Evolutionary conservation across 2,888 invertebrate genomes (phyloP).

Genomic region (Galeopsomyia nigrocyanea): DNA sequence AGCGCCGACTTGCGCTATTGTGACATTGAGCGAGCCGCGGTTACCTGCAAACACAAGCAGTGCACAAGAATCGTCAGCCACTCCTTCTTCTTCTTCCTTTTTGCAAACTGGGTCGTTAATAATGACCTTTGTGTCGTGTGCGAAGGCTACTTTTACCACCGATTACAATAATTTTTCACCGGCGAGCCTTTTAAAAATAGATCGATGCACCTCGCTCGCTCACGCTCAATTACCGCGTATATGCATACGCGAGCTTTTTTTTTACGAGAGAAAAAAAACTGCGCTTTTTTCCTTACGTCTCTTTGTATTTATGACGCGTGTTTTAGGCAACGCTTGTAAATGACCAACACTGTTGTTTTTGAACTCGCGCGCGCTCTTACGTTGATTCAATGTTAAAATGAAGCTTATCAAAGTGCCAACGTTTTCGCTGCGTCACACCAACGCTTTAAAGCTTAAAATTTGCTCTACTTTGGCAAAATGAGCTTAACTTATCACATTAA

Average conservation of each 20-base stretch:
- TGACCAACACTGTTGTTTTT: neutral
- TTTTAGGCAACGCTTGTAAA: conserved; percentile 2
- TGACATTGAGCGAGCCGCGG: conserved; percentile 66
- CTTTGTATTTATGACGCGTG: neutral
- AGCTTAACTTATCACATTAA: no score
- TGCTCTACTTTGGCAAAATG: no score
- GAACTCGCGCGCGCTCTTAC: no score
- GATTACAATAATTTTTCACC: conserved; percentile 30
- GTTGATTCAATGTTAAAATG: no score
- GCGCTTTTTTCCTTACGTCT: conserved; percentile 17
- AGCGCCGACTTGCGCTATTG: conserved; percentile 64
- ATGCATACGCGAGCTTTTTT: neutral
- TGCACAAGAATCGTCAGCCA: neutral
- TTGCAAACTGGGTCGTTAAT: conserved; percentile 40
- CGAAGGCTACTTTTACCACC: conserved; percentile 30
- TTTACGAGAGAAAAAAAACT: conserved; percentile 11
- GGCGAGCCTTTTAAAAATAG: conserved; percentile 24
- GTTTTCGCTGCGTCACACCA: no score
- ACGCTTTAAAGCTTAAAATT: no score
- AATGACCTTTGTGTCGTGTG: conserved; percentile 35
- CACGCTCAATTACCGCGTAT: neutral
- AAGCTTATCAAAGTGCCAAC: no score
- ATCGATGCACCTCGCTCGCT: conserved; percentile 1
- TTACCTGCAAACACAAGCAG: conserved; percentile 57
- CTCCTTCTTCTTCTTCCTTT: neutral